phyloP scores from a whole-genome alignment of 2,113 vertebrate species.

The Formicarius rufipectus region DNA sequence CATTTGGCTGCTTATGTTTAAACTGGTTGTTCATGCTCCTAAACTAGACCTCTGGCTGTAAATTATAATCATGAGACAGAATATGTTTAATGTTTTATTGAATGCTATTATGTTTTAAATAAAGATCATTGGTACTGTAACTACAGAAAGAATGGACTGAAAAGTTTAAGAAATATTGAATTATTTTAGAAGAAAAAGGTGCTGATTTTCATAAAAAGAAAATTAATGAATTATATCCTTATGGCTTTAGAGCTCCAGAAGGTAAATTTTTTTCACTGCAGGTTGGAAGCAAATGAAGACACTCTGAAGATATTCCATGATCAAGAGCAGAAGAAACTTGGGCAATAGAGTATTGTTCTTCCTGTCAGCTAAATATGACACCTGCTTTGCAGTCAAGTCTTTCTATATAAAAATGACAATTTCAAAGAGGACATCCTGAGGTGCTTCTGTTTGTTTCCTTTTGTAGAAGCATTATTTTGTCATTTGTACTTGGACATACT shows the following conservation, averaged over 20 bases:
- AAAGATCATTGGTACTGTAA: background rate
- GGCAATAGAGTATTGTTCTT: background rate
- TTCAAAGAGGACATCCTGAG: background rate
- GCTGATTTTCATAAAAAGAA: background rate
- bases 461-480: background rate
- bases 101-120: background rate
- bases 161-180: background rate
- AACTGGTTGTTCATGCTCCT: background rate
- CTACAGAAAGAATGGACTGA: background rate
- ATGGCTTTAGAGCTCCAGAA: background rate
- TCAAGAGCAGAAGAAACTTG: background rate
- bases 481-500: background rate
- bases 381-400: background rate
- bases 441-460: background rate
- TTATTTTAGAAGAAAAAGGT: background rate
- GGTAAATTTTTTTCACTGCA: background rate
- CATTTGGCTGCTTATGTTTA: background rate
- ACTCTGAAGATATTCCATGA: background rate
- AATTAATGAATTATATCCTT: background rate
- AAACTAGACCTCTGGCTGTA: background rate
- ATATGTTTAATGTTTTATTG: constrained; percentile 18
- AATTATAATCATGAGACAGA: background rate
- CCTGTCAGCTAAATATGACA: background rate
- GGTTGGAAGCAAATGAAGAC: background rate
- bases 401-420: background rate